Percentiles rank a stretch among this genome's conserved stretches.
Conservation (phyloP, 2,888 invertebrate genomes). For the Hirtodrosophila confusa region DNA sequence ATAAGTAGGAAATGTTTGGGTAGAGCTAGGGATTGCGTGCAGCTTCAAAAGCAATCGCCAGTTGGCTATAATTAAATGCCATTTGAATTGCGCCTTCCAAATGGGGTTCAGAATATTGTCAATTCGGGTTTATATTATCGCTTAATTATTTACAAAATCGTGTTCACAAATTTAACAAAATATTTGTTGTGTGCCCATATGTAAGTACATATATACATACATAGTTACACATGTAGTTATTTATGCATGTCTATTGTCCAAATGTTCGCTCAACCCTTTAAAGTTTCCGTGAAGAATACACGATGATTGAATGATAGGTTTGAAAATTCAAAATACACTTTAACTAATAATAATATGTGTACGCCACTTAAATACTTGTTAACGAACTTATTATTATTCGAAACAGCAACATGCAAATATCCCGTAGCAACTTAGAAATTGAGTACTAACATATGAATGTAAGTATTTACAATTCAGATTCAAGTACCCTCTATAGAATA, state of each 20-base stretch:
- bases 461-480: constrained; percentile 6
- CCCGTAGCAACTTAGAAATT: constrained; percentile 19
- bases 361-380: constrained; percentile 62
- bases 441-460: constrained; percentile 6
- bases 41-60: constrained; percentile 27
- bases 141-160: constrained; percentile 53
- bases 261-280: constrained; percentile 46
- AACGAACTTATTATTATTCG: constrained; percentile 76
- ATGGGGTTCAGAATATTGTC: constrained; percentile 26
- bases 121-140: constrained; percentile 27
- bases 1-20: constrained; percentile 24
- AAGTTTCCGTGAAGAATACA: constrained; percentile 18
- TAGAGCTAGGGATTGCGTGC: constrained; percentile 39
- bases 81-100: constrained; percentile 30
- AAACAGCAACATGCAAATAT: constrained; percentile 47
- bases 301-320: constrained; percentile 44
- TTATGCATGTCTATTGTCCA: neutral
- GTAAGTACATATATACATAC: neutral
- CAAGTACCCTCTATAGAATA: constrained; percentile 1
- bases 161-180: constrained; percentile 21
- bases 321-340: constrained; percentile 40
- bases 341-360: constrained; percentile 39
- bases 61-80: constrained; percentile 40
- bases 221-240: too few relatives aligned
- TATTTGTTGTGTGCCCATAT: constrained; percentile 2